Evolutionary conservation across 2,113 vertebrate genomes (phyloP), one percentile per base, ranked within the genome.

Genomic region (Pteronura brasiliensis): DNA sequence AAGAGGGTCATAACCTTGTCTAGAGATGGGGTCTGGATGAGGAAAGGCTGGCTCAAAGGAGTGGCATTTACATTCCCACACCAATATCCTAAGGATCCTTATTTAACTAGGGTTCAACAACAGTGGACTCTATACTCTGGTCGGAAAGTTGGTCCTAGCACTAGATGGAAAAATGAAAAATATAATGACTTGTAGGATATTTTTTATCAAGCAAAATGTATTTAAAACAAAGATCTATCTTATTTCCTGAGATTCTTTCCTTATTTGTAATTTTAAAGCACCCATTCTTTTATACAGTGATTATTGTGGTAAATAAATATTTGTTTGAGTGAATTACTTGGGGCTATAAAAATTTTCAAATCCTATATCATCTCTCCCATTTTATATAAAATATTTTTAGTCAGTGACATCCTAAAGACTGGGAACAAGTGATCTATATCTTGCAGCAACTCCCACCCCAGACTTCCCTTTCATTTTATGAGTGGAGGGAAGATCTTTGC

Each of bases 321-420:
- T 47, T 80, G 88, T 86, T 90, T 39, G 12, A 74, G 10, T 86
- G 76, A 69, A 13, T 83, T 83, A 47, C 15, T 83, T 71, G 36
- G 63, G 44, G 25, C 10, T 88, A 29, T 88, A 89, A 80, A 55
- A 71, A 15, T 20, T 49, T 87, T 90, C 36, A 88, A 96, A 93
- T 84, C 31, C 36, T 88, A 6, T 1, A 79, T 87, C 27, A 84
- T 96, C 34, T 92, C 25, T 34, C 39, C 8, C 67, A 34, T 94
- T 92, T 90, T 87, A 80, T 93, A 80, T 80, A 80, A 92, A 87
- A 59, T 86, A 44, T 34, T 94, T 95, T 93, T 92, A 65, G 34
- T 61, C 36, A 76, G 23, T 34, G 72, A 96, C 55, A 77, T 91
- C 47, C 47, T 13, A 4, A 65, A 91, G 17, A 76, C n/a, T 90